Base-by-base conservation (phyloP, 2,797 vertebrate genomes). In the Lacerta agilis region DNA sequence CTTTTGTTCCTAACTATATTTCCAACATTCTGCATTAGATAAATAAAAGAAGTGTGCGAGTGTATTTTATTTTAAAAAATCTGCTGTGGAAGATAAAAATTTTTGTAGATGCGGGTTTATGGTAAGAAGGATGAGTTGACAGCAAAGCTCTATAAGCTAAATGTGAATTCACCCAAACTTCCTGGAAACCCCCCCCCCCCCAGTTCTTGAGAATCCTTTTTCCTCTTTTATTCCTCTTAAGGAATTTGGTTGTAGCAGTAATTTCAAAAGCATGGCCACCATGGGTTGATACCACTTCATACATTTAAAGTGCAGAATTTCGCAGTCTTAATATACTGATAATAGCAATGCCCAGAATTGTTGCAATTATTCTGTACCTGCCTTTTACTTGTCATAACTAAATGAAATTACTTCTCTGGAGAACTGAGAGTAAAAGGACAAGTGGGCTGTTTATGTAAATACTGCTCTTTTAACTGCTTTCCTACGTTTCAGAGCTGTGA, bases 401-500 rank as follows among this genome's bases (percentile, higher is more conserved):
- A 86, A 27, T 33, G 23, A 43, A 29, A 61, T 66, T 69, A n/a
- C 20, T 43, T n/a, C 41, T 23, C 8, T 69, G 18, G 8, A 18
- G 9, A 79, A 43, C 61, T 8, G 20, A 64, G 20, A 64, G 61
- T 64, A 49, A 69, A 79, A 86, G 4, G 33, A 29, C 17, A 67
- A 66, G n/a, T 29, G 7, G 8, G 4, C n/a, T 72, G 8, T 27
- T 49, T 79, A 55, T 84, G 87, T 41, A 38, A 61, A 64, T 27
- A n/a, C 41, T 33, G 13, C 13, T 55, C 49, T 2, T n/a, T 69
- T 86, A 77, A 55, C 5, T 87, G 1, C 69, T 90, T 77, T 2
- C 82, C 86, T 86, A 38, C 82, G 92, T 95, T 91, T 45, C 94
- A 99, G 99, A 97, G 95, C 25, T 99, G 99, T 97, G 99, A 99